Conservation (phyloP, 1,140 invertebrate species). For the Ceratina australensis region DNA sequence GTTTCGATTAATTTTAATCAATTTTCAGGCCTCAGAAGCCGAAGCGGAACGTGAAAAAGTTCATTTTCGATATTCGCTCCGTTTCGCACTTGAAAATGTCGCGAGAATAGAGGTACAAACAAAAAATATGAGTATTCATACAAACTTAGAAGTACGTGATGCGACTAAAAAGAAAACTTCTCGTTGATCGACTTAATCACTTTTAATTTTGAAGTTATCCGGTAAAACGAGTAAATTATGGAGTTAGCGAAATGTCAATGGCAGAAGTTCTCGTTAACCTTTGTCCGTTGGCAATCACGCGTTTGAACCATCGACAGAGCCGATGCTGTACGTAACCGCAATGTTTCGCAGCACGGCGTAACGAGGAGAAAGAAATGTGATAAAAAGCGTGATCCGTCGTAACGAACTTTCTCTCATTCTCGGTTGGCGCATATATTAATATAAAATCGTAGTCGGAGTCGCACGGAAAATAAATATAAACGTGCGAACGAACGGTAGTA, state of each 20-base stretch:
- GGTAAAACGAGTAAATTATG: background rate
- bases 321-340: too few species aligned
- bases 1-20: too few species aligned
- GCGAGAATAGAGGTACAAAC: too few species aligned
- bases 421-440: slow-evolving; percentile 3
- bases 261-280: slow-evolving; percentile 31
- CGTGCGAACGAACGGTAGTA: slow-evolving; percentile 13
- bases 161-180: background rate
- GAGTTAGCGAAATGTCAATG: slow-evolving; percentile 24
- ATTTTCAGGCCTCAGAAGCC: too few species aligned
- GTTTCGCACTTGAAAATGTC: too few species aligned
- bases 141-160: too few species aligned
- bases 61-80: too few species aligned
- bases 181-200: too few species aligned
- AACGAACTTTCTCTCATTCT: slow-evolving; percentile 11
- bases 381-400: slow-evolving; percentile 2
- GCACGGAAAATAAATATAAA: slow-evolving; percentile 5
- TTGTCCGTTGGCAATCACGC: background rate
- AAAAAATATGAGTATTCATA: slow-evolving; percentile 9
- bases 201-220: background rate
- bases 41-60: too few species aligned
- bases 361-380: background rate
- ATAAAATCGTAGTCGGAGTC: background rate
- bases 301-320: background rate
- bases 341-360: too few species aligned